phyloP scores from a whole-genome alignment of 2,113 vertebrate genomes.

The Corvus moneduloides region DNA sequence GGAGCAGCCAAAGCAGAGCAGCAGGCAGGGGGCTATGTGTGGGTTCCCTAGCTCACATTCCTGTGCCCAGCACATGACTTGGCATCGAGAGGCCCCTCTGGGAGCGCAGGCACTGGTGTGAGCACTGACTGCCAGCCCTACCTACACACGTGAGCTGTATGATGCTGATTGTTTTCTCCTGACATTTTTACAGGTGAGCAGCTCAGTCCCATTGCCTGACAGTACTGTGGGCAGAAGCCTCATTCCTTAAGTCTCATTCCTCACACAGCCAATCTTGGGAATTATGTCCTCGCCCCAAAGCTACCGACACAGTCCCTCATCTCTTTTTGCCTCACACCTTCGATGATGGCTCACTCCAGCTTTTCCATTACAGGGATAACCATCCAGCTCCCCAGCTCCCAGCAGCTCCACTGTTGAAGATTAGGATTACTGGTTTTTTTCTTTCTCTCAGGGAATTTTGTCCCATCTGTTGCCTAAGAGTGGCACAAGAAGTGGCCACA shows the following conservation, averaged over 20 bases:
- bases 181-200: not conserved
- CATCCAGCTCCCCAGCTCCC: not conserved
- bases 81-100: not conserved
- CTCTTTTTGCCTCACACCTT: not conserved
- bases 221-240: not conserved
- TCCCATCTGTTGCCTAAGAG: not conserved
- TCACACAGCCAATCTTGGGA: not conserved
- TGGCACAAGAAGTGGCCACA: not conserved
- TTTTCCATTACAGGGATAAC: not conserved
- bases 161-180: not conserved
- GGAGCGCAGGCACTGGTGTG: not conserved
- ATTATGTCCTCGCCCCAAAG: not conserved
- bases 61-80: not conserved
- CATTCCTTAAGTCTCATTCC: not conserved
- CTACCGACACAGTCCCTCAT: not conserved
- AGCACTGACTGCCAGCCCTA: not conserved
- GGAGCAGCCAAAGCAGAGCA: not conserved
- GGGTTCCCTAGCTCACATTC: not conserved
- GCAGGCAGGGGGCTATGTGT: not conserved
- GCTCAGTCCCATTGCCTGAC: not conserved
- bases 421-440: not conserved
- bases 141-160: not conserved
- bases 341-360: not conserved
- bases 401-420: not conserved
- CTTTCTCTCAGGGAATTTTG: not conserved